Evolutionary conservation across 2,113 vertebrate genomes (phyloP).

Genomic region (Alligator sinensis): DNA sequence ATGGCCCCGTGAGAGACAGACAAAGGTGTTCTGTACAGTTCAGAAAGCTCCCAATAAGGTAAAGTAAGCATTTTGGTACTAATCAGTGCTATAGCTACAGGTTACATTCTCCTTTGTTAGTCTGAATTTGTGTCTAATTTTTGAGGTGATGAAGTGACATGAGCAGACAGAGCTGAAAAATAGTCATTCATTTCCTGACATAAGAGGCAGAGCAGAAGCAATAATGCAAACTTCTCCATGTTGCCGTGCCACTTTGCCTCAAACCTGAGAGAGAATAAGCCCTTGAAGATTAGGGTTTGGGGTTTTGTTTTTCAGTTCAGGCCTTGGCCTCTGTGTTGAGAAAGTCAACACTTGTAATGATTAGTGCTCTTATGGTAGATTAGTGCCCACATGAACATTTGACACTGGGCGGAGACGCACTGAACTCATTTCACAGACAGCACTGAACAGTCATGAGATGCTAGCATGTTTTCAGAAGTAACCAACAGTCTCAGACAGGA

Average conservation of each 20-base stretch:
- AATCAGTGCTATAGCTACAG: background rate
- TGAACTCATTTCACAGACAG: background rate
- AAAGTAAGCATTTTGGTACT: background rate
- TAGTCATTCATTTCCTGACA: rapidly evolving
- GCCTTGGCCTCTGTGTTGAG: background rate
- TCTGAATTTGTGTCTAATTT: background rate
- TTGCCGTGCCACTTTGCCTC: background rate
- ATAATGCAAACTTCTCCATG: rapidly evolving
- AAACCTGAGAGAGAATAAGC: rapidly evolving
- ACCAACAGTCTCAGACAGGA: too few species aligned
- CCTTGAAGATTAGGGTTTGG: rapidly evolving
- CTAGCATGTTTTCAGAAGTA: background rate
- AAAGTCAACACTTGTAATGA: background rate
- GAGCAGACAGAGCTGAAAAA: background rate
- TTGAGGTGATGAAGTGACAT: background rate
- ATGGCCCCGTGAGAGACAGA: background rate
- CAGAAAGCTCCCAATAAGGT: rapidly evolving
- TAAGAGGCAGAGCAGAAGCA: background rate
- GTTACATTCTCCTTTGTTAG: background rate
- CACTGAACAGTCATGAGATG: background rate
- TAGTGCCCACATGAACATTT: background rate
- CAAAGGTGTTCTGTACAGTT: background rate
- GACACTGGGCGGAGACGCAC: background rate
- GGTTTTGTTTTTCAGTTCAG: background rate
- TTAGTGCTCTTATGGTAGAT: background rate